Evolutionary conservation across 1,140 invertebrate species (phyloP).

Genomic region (Aphaenogaster floridana): DNA sequence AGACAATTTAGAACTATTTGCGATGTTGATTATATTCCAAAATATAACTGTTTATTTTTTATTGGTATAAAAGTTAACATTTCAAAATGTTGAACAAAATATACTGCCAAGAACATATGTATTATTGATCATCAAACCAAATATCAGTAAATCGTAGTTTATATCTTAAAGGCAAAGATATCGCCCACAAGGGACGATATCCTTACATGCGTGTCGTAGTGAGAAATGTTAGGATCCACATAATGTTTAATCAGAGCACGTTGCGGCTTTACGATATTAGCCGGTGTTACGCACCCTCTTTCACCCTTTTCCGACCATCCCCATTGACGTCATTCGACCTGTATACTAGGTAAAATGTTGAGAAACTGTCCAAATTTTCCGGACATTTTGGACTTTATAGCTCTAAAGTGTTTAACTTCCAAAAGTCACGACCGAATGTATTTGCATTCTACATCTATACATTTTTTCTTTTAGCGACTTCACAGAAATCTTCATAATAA

Average conservation of each 20-base stretch:
- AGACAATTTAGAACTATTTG: background rate
- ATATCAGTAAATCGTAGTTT: background rate
- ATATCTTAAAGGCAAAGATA: background rate
- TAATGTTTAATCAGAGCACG: conserved; percentile 87
- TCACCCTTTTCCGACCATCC: conserved; percentile 40
- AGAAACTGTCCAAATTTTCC: conserved; percentile 4
- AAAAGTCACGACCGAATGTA: conserved; percentile 16
- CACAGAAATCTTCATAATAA: background rate
- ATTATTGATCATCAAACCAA: background rate
- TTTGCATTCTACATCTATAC: conserved; percentile 9
- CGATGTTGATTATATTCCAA: background rate
- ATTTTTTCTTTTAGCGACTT: background rate
- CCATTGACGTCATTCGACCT: background rate
- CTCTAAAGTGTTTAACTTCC: conserved; percentile 47
- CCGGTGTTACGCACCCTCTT: conserved; percentile 77
- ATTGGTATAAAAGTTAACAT: background rate
- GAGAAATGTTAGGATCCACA: conserved; percentile 82
- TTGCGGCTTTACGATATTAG: conserved; percentile 87
- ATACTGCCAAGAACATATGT: background rate
- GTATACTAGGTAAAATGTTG: background rate
- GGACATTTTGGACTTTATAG: conserved; percentile 58
- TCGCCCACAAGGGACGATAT: background rate
- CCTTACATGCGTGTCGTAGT: conserved; percentile 22
- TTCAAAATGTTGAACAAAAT: background rate
- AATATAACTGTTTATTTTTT: background rate